Evolutionary conservation across 2,797 vertebrate genomes (phyloP).

Genomic region (Pipistrellus kuhlii): DNA sequence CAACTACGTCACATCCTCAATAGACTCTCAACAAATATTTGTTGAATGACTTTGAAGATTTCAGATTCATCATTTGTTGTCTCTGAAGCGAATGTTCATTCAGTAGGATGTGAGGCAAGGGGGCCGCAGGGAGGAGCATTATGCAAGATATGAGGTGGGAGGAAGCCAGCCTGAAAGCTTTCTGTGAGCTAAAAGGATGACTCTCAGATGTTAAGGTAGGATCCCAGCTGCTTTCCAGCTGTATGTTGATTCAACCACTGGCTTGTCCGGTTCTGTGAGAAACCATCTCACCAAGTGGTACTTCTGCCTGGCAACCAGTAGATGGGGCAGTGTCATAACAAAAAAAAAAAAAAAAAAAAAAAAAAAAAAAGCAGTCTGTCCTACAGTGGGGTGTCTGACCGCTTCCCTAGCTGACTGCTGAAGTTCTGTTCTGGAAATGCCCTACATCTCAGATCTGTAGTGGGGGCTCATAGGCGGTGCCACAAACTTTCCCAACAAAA

Average conservation of each 20-base stretch:
- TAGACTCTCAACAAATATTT: constrained; percentile 53
- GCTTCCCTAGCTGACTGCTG: background rate
- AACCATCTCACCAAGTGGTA: constrained; percentile 4
- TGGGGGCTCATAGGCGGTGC: background rate
- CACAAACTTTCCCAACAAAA: background rate
- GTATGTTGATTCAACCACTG: background rate
- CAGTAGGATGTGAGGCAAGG: background rate
- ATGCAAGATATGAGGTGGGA: background rate
- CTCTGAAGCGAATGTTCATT: background rate
- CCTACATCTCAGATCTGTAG: background rate
- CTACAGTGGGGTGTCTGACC: background rate
- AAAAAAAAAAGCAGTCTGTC: background rate
- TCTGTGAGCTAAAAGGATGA: background rate
- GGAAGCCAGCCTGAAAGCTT: background rate
- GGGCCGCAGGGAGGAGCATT: background rate
- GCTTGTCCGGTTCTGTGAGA: background rate
- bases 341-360: background rate
- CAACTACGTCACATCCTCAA: background rate
- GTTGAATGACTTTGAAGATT: constrained; percentile 37
- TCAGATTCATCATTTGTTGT: constrained; percentile 7
- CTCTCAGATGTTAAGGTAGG: background rate
- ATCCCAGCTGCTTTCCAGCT: background rate
- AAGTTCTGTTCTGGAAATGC: background rate
- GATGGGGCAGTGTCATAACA: constrained; percentile 70
- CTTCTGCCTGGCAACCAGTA: constrained; percentile 67